These are phyloP conservation scores for Epizoanthus rinbou DNA, from an alignment of 92 coral and sea anemone species.

Conservation along the genomic window DNA sequence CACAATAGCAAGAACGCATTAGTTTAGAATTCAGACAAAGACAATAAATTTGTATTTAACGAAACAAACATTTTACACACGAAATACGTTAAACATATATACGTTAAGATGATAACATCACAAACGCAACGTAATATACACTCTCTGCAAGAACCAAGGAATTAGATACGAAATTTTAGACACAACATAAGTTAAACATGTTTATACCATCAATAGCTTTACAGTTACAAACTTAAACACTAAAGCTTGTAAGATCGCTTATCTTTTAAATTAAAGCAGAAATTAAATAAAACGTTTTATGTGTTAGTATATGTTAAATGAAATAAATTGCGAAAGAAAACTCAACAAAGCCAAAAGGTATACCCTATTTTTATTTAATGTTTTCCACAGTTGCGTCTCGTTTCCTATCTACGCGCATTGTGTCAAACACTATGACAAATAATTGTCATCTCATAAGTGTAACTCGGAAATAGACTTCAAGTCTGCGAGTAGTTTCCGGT, in stretches of 20 bases:
- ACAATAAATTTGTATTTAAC: not conserved
- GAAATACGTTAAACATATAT: not conserved
- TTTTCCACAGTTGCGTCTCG: not conserved
- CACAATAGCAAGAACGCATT: conserved; percentile 13
- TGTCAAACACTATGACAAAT: not conserved
- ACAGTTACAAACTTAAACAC: no score
- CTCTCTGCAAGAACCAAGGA: no score
- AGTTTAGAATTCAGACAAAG: not conserved
- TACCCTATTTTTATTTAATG: not conserved
- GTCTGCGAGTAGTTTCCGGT: no score
- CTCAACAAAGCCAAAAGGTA: not conserved
- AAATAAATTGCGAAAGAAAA: not conserved
- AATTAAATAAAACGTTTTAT: no score
- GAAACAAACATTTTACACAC: not conserved
- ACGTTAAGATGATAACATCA: not conserved
- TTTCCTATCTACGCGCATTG: not conserved
- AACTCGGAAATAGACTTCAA: no score
- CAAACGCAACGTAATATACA: no score
- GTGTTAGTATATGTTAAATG: not conserved
- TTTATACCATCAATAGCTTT: no score
- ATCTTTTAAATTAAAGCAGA: no score
- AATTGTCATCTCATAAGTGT: no score
- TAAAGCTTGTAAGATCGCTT: no score
- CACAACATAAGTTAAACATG: no score
- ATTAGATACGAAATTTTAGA: no score